These are phyloP conservation scores for Papilio dardanus DNA, from an alignment of 1,140 invertebrate genomes.

Conservation along the genomic window DNA sequence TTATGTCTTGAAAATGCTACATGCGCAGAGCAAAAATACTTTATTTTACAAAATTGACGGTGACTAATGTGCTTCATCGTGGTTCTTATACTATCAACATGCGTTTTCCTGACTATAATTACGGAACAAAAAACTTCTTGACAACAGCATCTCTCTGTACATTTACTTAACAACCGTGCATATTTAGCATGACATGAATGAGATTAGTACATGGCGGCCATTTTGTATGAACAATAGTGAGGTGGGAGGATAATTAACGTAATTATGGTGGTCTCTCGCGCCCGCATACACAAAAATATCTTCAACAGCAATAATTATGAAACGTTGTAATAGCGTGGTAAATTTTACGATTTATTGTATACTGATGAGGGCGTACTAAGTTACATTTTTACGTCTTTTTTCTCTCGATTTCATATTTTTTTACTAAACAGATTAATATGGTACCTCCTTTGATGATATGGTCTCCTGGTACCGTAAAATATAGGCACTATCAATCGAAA, in stretches of 20 bases:
- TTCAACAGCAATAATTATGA: conserved; percentile 46
- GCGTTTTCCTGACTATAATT: neutral
- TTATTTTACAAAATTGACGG: too few species aligned
- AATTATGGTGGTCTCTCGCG: conserved; percentile 53
- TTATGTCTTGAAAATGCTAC: too few species aligned
- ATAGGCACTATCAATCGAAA: too few species aligned
- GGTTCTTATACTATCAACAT: too few species aligned
- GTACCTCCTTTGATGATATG: too few species aligned
- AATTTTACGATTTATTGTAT: conserved; percentile 43
- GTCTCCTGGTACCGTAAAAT: too few species aligned
- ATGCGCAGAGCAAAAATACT: too few species aligned
- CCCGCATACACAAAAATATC: conserved; percentile 50
- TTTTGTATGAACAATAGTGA: conserved; percentile 52
- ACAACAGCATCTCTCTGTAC: neutral
- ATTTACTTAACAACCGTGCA: conserved; percentile 16
- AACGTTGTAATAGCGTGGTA: conserved; percentile 12
- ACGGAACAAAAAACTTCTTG: neutral
- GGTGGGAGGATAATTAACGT: conserved; percentile 54
- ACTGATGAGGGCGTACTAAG: conserved; percentile 30
- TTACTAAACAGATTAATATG: conserved; percentile 11
- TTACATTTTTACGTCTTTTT: neutral
- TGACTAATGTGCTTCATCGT: too few species aligned
- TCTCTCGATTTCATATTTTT: neutral
- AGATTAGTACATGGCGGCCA: conserved; percentile 51
- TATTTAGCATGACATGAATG: conserved; percentile 52